Evolutionary conservation across 2,797 vertebrate genomes (phyloP).

Genomic region (Echeneis naucrates): DNA sequence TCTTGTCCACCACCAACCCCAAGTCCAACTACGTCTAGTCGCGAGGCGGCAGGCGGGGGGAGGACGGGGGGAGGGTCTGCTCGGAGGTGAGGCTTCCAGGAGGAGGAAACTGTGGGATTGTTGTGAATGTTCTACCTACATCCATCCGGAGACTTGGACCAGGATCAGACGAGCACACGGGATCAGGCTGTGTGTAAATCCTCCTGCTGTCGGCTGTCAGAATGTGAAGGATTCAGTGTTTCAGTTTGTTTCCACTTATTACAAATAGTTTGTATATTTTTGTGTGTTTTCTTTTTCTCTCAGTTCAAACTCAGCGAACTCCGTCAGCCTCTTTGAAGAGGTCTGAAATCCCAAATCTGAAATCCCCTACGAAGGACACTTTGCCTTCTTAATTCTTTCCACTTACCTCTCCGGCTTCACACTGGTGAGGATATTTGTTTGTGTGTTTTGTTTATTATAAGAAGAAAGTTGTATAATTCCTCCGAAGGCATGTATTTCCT

Average conservation of each 20-base stretch:
- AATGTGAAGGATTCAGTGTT: slow-evolving; percentile 7
- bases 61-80: slow-evolving; percentile 32
- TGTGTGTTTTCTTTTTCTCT: background rate
- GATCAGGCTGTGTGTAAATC: background rate
- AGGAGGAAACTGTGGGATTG: slow-evolving; percentile 6
- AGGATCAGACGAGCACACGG: background rate
- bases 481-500: slow-evolving; percentile 1
- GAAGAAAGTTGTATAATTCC: slow-evolving; percentile 5
- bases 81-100: background rate
- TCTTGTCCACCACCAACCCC: slow-evolving; percentile 62
- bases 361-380: background rate
- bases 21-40: slow-evolving; percentile 89
- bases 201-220: slow-evolving; percentile 1
- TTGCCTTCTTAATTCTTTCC: background rate
- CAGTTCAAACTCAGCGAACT: background rate
- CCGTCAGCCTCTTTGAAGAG: background rate
- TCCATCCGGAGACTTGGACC: slow-evolving; percentile 3
- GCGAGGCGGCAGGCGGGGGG: slow-evolving; percentile 74
- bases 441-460: slow-evolving; percentile 12
- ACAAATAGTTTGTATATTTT: background rate
- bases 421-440: slow-evolving; percentile 10
- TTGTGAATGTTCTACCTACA: background rate
- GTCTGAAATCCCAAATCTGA: background rate
- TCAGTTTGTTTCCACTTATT: background rate
- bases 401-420: slow-evolving; percentile 13